A percentile compares a stretch with the other conserved stretches of the same genome.
Conservation (phyloP, 2,797 vertebrate genomes). For the Scolopax rusticola region DNA sequence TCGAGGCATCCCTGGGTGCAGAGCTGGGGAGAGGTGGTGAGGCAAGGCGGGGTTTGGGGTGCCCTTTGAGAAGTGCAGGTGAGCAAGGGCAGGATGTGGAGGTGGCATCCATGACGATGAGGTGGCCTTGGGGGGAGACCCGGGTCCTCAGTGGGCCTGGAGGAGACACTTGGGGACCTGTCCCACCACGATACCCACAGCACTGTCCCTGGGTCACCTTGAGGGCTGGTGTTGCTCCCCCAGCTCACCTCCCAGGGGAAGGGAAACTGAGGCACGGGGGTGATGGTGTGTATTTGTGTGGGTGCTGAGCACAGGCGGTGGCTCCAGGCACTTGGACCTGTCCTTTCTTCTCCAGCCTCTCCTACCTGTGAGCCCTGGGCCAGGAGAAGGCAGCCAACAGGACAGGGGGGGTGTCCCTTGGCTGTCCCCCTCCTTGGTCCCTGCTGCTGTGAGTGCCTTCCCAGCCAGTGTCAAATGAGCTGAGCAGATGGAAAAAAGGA, state of each 20-base stretch:
- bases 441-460: accelerated
- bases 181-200: not conserved
- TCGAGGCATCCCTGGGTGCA: accelerated
- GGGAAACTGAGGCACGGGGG: not conserved
- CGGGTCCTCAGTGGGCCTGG: accelerated
- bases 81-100: accelerated
- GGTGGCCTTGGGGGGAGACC: accelerated
- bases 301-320: accelerated
- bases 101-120: accelerated
- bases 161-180: accelerated
- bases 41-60: not conserved
- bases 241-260: accelerated
- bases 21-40: not conserved
- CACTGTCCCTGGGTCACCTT: not conserved
- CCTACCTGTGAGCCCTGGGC: not conserved
- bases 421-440: accelerated
- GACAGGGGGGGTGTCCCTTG: not conserved
- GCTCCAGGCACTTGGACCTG: not conserved
- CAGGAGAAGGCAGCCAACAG: not conserved
- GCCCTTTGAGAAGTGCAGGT: not conserved
- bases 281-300: accelerated
- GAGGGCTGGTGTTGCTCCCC: accelerated
- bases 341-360: not conserved
- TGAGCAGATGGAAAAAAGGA: conserved; percentile 6
- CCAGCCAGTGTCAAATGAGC: not conserved